These are phyloP conservation scores for Neodiprion pinetum DNA, from an alignment of 1,140 invertebrate genomes.

Conservation along the genomic window DNA sequence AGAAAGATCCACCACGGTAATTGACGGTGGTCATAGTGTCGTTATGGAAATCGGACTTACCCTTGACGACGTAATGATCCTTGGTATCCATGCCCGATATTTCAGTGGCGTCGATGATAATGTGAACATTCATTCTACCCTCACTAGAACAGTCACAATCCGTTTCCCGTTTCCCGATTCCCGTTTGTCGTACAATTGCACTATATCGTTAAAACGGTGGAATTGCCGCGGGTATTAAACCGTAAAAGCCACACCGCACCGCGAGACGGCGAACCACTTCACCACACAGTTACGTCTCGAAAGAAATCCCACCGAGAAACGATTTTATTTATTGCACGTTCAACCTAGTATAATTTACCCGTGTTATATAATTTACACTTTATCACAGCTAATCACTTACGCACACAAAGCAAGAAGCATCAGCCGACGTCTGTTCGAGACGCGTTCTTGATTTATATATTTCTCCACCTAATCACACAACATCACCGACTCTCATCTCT, in stretches of 20 bases:
- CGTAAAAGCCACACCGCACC: background rate
- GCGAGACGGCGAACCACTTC: background rate
- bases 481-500: background rate
- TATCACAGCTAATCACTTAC: constrained; percentile 7
- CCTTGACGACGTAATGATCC: constrained; percentile 47
- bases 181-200: background rate
- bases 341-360: background rate
- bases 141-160: background rate
- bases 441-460: constrained; percentile 3
- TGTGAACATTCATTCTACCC: constrained; percentile 42
- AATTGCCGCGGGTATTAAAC: too few species aligned
- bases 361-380: constrained; percentile 14
- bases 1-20: too few species aligned
- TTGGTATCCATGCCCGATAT: constrained; percentile 52
- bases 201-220: background rate
- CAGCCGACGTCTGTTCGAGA: background rate
- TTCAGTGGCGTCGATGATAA: constrained; percentile 48
- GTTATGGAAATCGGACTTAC: constrained; percentile 35
- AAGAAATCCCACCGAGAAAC: background rate
- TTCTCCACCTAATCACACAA: background rate
- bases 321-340: constrained; percentile 7
- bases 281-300: background rate
- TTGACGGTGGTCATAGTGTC: background rate
- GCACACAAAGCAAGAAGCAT: background rate
- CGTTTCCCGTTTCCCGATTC: background rate